Percentiles rank a stretch among this genome's conserved stretches.
Conservation (phyloP, 1,140 invertebrate genomes). For the Anoplophora glabripennis region DNA sequence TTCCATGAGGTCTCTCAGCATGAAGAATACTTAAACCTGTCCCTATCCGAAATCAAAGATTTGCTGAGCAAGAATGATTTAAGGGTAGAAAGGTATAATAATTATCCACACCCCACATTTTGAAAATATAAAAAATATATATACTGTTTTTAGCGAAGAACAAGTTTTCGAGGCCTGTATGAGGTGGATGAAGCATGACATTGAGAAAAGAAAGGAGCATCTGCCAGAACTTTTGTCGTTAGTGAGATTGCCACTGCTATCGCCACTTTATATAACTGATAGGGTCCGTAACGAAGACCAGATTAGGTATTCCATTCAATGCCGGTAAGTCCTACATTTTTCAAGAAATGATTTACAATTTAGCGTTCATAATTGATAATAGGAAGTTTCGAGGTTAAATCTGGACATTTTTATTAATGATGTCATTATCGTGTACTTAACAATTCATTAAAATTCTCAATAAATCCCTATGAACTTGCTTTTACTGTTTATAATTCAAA, state of each 20-base stretch:
- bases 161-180: slow-evolving; percentile 84
- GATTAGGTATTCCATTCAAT: slow-evolving; percentile 71
- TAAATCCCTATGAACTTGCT: too few species aligned
- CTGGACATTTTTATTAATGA: not conserved
- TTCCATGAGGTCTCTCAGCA: slow-evolving; percentile 76
- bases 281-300: slow-evolving; percentile 80
- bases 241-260: slow-evolving; percentile 77
- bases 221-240: slow-evolving; percentile 72
- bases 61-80: slow-evolving; percentile 78
- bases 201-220: slow-evolving; percentile 54
- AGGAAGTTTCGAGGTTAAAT: not conserved
- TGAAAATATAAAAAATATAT: slow-evolving; percentile 8
- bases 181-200: slow-evolving; percentile 74
- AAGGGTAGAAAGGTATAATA: slow-evolving; percentile 61
- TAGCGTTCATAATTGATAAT: slow-evolving; percentile 2
- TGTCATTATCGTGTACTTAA: not conserved
- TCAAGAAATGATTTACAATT: not conserved
- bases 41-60: slow-evolving; percentile 64
- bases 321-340: slow-evolving; percentile 54
- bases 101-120: not conserved
- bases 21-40: slow-evolving; percentile 75
- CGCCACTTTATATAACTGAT: slow-evolving; percentile 81
- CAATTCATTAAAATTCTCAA: not conserved
- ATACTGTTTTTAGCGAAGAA: slow-evolving; percentile 52
- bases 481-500: too few species aligned